A percentile compares a stretch with the other conserved stretches of the same genome.
phyloP scores from a whole-genome alignment of 2,888 invertebrate genomes.

The Drosophila demipolita region DNA sequence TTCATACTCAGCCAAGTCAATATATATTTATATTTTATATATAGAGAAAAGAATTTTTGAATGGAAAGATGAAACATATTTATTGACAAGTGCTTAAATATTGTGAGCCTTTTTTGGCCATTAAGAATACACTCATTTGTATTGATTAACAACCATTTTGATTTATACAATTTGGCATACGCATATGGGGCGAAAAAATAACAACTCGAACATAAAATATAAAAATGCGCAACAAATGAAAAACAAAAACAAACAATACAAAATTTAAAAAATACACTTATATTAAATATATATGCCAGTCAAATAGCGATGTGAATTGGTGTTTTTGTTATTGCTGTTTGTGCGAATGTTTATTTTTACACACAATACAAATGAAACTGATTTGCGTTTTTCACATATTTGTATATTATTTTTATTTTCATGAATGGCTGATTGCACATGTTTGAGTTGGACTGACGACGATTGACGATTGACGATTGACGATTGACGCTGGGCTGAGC shows the following conservation, averaged over 20 bases:
- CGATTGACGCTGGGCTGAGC: slow-evolving; percentile 23
- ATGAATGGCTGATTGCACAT: slow-evolving; percentile 58
- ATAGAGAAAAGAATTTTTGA: not conserved
- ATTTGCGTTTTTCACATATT: slow-evolving; percentile 69
- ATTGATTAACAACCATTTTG: slow-evolving; percentile 76
- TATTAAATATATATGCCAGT: slow-evolving; percentile 29
- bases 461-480: slow-evolving; percentile 4
- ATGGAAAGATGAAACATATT: slow-evolving; percentile 22
- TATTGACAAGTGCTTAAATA: slow-evolving; percentile 25
- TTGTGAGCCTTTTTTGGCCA: slow-evolving; percentile 21
- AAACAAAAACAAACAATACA: slow-evolving; percentile 25
- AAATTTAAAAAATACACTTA: slow-evolving; percentile 21
- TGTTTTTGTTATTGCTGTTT: not conserved
- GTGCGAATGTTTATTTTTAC: slow-evolving; percentile 4
- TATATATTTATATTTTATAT: not conserved
- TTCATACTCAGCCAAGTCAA: not conserved
- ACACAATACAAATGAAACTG: slow-evolving; percentile 48
- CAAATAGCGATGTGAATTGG: not conserved
- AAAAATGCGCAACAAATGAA: slow-evolving; percentile 3
- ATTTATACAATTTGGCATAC: slow-evolving; percentile 58
- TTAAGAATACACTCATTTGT: slow-evolving; percentile 43
- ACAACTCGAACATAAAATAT: slow-evolving; percentile 23
- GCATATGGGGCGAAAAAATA: too few species aligned
- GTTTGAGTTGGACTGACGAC: slow-evolving; percentile 17
- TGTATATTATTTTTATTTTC: slow-evolving; percentile 4